Evolutionary conservation across 2,888 invertebrate genomes (phyloP).

Genomic region (Diarsia brunnea): DNA sequence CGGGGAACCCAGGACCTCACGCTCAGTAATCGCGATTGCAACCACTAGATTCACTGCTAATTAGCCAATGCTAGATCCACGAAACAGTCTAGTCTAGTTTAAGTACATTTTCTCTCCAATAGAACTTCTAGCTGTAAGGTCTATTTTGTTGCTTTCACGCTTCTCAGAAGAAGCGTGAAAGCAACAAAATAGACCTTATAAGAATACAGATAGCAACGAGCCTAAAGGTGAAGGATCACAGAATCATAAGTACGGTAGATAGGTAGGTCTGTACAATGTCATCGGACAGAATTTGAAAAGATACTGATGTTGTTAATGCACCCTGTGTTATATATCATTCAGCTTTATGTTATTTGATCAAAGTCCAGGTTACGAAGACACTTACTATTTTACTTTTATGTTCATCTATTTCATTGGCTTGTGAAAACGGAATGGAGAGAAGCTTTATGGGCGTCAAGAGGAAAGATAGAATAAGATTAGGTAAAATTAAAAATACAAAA

Average conservation of each 20-base stretch:
- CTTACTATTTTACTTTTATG: neutral
- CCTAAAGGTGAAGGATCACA: slow-evolving; percentile 64
- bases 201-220: slow-evolving; percentile 52
- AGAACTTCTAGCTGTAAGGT: slow-evolving; percentile 47
- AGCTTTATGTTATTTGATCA: slow-evolving; percentile 12
- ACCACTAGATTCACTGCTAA: too few species aligned
- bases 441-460: too few species aligned
- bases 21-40: too few species aligned
- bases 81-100: too few species aligned
- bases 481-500: too few species aligned
- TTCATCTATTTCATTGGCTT: too few species aligned
- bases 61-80: too few species aligned
- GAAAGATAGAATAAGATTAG: too few species aligned
- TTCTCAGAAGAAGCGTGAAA: slow-evolving; percentile 24
- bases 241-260: slow-evolving; percentile 32
- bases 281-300: slow-evolving; percentile 26
- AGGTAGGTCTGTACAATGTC: slow-evolving; percentile 41
- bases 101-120: neutral
- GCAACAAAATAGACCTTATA: slow-evolving; percentile 35
- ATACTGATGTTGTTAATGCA: slow-evolving; percentile 26
- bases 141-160: too few species aligned
- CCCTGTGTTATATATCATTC: neutral
- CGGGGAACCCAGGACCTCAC: too few species aligned
- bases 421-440: too few species aligned
- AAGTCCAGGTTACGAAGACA: slow-evolving; percentile 4